These are phyloP conservation scores for Eleutherodactylus coqui DNA, from an alignment of 2,797 vertebrate species.

Conservation along the genomic window DNA sequence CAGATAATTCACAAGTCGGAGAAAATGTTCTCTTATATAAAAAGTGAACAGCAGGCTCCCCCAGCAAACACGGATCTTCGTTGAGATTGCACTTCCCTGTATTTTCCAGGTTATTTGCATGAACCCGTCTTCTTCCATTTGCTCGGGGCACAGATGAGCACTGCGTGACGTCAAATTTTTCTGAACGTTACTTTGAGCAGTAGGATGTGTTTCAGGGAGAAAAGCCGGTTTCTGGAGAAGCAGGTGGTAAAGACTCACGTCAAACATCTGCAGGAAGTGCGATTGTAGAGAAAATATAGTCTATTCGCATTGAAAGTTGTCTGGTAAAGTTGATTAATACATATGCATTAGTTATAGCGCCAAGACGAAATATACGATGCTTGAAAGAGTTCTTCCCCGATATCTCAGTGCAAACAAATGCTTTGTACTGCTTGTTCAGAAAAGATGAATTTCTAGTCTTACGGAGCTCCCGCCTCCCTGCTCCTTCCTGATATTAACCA, in stretches of 20 bases:
- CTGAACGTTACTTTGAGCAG: slow-evolving; percentile 3
- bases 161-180: slow-evolving; percentile 25
- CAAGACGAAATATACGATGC: not conserved
- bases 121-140: slow-evolving; percentile 13
- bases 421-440: slow-evolving; percentile 10
- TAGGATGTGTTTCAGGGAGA: not conserved
- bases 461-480: not conserved
- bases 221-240: not conserved
- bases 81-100: not conserved
- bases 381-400: not conserved
- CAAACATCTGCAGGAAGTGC: not conserved
- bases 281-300: not conserved
- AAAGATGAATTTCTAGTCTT: not conserved
- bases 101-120: slow-evolving; percentile 14
- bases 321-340: not conserved
- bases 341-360: not conserved
- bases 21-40: slow-evolving; percentile 34
- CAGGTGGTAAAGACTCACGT: not conserved
- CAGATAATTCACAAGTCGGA: not conserved
- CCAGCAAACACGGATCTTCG: not conserved
- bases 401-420: not conserved
- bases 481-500: not conserved
- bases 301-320: not conserved
- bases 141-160: not conserved
- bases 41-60: slow-evolving; percentile 10